Conservation (phyloP, 2,797 vertebrate species). For the Danio kyathit region DNA sequence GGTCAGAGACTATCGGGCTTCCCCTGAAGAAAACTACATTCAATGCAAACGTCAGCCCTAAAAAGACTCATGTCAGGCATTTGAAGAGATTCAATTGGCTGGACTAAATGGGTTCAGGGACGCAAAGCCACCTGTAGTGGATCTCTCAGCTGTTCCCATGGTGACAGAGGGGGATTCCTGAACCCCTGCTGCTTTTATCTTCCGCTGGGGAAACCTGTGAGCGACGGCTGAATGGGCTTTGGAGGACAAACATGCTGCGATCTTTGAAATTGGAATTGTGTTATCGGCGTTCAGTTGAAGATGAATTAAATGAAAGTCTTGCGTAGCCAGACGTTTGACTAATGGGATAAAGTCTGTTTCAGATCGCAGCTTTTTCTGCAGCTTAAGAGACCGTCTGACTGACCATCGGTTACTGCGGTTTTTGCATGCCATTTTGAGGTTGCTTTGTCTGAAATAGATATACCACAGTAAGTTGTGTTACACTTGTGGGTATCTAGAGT, state of each 20-base stretch:
- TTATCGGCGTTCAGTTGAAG: background rate
- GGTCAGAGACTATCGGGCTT: background rate
- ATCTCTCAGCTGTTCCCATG: conserved; percentile 32
- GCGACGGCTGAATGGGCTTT: background rate
- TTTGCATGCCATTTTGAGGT: background rate
- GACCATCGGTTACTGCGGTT: background rate
- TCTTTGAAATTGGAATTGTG: background rate
- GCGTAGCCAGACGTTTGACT: background rate
- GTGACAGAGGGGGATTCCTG: conserved; percentile 23
- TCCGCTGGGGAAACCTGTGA: background rate
- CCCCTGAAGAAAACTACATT: conserved; percentile 2
- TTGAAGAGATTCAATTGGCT: conserved; percentile 36
- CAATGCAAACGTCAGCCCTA: conserved; percentile 2
- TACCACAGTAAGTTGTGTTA: background rate
- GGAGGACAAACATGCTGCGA: conserved; percentile 13
- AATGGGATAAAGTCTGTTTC: background rate
- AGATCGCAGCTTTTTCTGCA: background rate
- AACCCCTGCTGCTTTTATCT: background rate
- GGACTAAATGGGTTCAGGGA: conserved; percentile 32
- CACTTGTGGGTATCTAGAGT: background rate
- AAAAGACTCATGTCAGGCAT: conserved; percentile 27
- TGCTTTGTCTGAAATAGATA: background rate
- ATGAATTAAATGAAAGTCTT: background rate
- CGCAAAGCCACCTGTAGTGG: conserved; percentile 4
- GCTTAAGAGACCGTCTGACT: background rate